Evolutionary conservation across 2,888 invertebrate species (phyloP), one percentile per base, ranked within the genome.

Genomic region (Lacanobia wlatinum): DNA sequence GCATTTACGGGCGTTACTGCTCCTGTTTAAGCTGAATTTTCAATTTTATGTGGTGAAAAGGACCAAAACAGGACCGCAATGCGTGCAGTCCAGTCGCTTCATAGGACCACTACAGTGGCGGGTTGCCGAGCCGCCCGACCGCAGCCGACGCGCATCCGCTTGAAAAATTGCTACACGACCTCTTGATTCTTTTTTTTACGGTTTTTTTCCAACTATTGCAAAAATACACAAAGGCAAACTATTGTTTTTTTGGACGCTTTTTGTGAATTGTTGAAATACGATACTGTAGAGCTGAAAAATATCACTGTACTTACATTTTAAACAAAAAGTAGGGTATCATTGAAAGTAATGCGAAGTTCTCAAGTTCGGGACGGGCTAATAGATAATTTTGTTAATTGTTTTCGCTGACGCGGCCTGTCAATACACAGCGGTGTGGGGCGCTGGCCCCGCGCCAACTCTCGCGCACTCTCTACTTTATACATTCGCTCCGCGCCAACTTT

Each of bases 391-490:
- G 88, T 88, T 91, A 90, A 90, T 90, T 91, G 90, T 89, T 88
- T 81, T 84, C 80, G 82, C 76, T 87, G 89, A 87, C 86, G 87
- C 73, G 82, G 81, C 82, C 82, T 84, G 88, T 88, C 88, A 87
- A 90, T 90, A 86, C 85, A 84, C 82, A 65, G 84, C 81, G 90
- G 87, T 88, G 84, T 64, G 75, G 66, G 72, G 69, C 80, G 84
- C 91, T 94, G 95, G 95, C 92, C 55, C 72, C 68, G 40, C 56
- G 93, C 95, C 95, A 94, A 92, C 84, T 85, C 83, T 79, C 78
- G 88, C 88, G 90, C 91, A 89, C 88, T 88, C 88, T 89, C 88
- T 88, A 87, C 83, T 90, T 90, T 90, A 89, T 92, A 90, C 84
- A 91, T 92, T 90, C 88, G 86, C 85, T 86, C 84, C 85, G 85